A percentile compares a stretch with the other conserved stretches of the same genome.
Conservation (phyloP, 2,888 invertebrate species). For the Sesia apiformis region DNA sequence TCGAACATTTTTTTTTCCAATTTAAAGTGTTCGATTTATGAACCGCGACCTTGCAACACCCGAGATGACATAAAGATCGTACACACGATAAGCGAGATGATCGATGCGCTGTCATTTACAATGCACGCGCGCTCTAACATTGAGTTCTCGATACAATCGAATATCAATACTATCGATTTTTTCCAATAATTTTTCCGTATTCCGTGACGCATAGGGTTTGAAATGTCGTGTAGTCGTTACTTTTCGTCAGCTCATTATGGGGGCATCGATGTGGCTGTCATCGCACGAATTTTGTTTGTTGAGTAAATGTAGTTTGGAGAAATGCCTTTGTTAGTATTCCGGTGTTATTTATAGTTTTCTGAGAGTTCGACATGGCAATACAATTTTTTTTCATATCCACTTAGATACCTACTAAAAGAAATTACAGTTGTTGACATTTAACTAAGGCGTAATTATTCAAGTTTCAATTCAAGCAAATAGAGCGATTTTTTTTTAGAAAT, state of each 20-base stretch:
- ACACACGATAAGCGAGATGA: conserved; percentile 34
- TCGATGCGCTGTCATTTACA: conserved; percentile 36
- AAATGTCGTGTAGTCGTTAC: conserved; percentile 4
- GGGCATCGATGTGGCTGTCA: conserved; percentile 34
- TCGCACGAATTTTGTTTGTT: conserved; percentile 16
- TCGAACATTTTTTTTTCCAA: no score
- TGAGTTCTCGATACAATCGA: conserved; percentile 10
- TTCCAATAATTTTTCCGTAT: neutral
- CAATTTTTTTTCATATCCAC: no score
- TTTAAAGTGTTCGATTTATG: no score
- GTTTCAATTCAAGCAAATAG: no score
- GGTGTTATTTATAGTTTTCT: no score
- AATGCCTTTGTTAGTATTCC: neutral
- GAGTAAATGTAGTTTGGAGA: neutral
- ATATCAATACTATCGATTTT: neutral
- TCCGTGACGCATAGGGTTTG: neutral
- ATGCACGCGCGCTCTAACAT: conserved; percentile 9
- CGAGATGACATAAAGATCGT: conserved; percentile 2
- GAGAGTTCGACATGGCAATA: no score
- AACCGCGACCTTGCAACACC: conserved; percentile 33
- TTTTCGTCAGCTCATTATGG: conserved; percentile 32
- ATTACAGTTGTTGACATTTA: no score
- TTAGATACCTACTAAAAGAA: no score
- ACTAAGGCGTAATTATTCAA: no score
- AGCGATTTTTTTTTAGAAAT: no score